A percentile compares a stretch with the other conserved stretches of the same genome.
Conservation (phyloP, 2,797 vertebrate genomes). For the Pseudochirops corinnae region DNA sequence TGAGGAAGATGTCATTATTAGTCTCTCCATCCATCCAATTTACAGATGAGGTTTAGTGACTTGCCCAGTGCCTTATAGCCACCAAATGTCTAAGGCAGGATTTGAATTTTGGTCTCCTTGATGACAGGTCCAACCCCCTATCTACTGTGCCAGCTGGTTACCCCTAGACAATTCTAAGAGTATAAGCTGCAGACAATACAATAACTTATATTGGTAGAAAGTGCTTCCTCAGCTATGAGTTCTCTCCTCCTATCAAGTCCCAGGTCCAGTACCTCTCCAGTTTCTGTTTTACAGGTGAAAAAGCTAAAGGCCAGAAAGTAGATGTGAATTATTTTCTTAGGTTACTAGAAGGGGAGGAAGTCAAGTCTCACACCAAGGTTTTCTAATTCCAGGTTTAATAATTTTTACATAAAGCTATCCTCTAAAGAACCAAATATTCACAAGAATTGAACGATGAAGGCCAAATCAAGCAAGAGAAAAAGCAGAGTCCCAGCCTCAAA, state of each 20-base stretch:
- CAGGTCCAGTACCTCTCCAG: not conserved
- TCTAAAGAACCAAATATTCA: not conserved
- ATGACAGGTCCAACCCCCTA: not conserved
- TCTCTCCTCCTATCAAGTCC: not conserved
- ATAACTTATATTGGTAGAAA: not conserved
- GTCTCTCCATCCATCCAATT: not conserved
- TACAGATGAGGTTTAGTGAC: not conserved
- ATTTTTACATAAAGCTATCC: not conserved
- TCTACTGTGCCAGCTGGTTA: not conserved
- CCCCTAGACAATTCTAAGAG: not conserved
- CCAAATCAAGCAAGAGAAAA: not conserved
- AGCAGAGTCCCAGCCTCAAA: not conserved
- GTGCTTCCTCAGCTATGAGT: not conserved
- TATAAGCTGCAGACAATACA: not conserved
- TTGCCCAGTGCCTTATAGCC: not conserved
- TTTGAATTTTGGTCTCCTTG: not conserved
- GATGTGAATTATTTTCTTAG: not conserved
- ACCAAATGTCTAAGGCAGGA: not conserved
- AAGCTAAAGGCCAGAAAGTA: not conserved
- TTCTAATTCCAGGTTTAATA: not conserved
- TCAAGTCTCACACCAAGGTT: not conserved
- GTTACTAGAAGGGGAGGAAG: not conserved
- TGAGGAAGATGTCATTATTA: not conserved
- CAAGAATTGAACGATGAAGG: not conserved
- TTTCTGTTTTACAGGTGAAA: not conserved